A percentile compares a stretch with the other conserved stretches of the same genome.
Evolutionary conservation across 1,140 invertebrate species (phyloP).

Genomic region (Cotesia glomerata): DNA sequence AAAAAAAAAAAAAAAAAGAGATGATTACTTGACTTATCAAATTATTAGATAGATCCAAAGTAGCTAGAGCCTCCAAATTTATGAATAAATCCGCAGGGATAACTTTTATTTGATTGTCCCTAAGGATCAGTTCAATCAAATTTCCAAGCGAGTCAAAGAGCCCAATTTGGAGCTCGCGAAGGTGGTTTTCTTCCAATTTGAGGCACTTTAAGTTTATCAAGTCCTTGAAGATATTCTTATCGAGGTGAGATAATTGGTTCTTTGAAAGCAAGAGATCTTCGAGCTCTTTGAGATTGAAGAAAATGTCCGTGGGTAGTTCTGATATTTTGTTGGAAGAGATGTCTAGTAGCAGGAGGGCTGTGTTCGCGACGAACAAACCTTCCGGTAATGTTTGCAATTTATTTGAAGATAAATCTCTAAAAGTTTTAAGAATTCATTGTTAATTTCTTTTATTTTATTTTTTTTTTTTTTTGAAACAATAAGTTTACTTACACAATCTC

Average conservation of each 20-base stretch:
- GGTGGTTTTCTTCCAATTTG: constrained; percentile 74
- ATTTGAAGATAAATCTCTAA: constrained; percentile 77
- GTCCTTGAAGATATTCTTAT: constrained; percentile 69
- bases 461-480: constrained; percentile 3
- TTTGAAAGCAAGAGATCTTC: constrained; percentile 64
- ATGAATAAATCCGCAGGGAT: constrained; percentile 67
- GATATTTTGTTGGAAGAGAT: constrained; percentile 61
- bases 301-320: constrained; percentile 51
- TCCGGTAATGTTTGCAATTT: constrained; percentile 67
- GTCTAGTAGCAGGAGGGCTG: constrained; percentile 57
- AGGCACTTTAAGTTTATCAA: constrained; percentile 70
- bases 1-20: not conserved
- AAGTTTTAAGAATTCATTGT: not conserved
- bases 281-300: constrained; percentile 54
- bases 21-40: constrained; percentile 61
- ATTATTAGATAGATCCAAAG: constrained; percentile 59
- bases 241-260: constrained; percentile 57
- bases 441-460: not conserved
- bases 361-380: constrained; percentile 55
- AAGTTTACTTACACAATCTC: constrained; percentile 66
- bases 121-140: constrained; percentile 69
- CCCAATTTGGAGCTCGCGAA: constrained; percentile 66
- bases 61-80: constrained; percentile 59
- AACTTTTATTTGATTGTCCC: constrained; percentile 66
- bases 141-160: constrained; percentile 62